phyloP scores from a whole-genome alignment of 1,140 invertebrate genomes.

The Drosophila cardini region DNA sequence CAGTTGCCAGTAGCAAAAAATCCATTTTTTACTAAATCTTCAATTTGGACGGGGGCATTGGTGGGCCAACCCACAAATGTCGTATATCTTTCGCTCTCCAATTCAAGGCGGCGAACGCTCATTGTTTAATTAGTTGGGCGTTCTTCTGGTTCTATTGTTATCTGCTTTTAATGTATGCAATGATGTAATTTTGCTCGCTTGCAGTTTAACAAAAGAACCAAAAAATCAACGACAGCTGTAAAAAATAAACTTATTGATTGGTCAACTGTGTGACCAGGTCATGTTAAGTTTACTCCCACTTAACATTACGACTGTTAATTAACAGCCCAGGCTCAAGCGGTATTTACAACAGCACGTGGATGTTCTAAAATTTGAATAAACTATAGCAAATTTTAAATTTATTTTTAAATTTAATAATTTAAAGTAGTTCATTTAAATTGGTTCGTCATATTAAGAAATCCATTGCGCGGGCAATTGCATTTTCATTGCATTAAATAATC shows the following conservation, averaged over 20 bases:
- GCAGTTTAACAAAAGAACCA: constrained; percentile 32
- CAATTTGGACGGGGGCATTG: constrained; percentile 87
- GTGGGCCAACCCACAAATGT: constrained; percentile 90
- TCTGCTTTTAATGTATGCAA: constrained; percentile 25
- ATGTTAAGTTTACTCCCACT: neutral
- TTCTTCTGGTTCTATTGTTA: constrained; percentile 8
- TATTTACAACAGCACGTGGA: neutral
- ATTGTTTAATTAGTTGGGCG: constrained; percentile 36
- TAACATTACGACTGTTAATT: neutral
- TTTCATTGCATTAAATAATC: no score
- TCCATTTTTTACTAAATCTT: constrained; percentile 90
- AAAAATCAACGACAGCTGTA: constrained; percentile 32
- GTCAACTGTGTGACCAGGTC: constrained; percentile 28
- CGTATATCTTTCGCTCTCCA: constrained; percentile 88
- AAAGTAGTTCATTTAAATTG: no score
- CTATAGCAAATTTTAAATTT: no score
- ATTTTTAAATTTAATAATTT: no score
- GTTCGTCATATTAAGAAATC: no score
- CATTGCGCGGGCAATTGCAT: no score
- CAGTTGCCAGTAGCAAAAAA: constrained; percentile 91
- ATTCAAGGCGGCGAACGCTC: constrained; percentile 64
- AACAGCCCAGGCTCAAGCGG: neutral
- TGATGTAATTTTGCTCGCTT: constrained; percentile 47
- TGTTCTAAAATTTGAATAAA: no score
- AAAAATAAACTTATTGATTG: constrained; percentile 52